These are phyloP conservation scores for Bombylius major DNA, from an alignment of 2,888 invertebrate genomes.

Conservation along the genomic window DNA sequence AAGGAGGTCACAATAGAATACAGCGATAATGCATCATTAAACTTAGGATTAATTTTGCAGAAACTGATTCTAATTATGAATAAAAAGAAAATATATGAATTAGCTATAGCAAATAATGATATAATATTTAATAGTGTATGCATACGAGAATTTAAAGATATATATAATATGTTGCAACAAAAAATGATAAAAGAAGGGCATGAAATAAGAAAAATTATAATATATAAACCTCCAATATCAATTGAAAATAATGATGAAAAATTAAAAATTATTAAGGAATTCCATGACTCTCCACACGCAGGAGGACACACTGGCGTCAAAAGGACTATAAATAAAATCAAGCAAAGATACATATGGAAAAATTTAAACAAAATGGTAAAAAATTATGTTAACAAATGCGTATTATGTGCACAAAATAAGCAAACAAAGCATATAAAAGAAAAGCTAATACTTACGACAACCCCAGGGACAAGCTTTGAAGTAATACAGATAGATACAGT, in stretches of 20 bases:
- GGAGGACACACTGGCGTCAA: no score
- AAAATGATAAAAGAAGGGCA: not conserved
- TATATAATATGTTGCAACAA: not conserved
- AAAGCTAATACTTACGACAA: not conserved
- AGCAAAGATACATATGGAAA: no score
- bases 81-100: not conserved
- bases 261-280: no score
- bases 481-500: not conserved
- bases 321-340: no score
- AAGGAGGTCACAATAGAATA: not conserved
- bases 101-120: not conserved
- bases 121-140: not conserved
- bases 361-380: no score
- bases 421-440: not conserved
- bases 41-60: not conserved
- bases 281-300: no score
- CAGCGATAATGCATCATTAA: not conserved
- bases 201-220: not conserved
- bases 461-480: not conserved
- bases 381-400: no score
- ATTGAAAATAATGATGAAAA: not conserved
- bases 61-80: not conserved
- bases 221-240: not conserved
- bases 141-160: not conserved
- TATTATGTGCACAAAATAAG: not conserved